These are phyloP conservation scores for Perccottus glenii DNA, from an alignment of 2,113 vertebrate species.

Conservation along the genomic window DNA sequence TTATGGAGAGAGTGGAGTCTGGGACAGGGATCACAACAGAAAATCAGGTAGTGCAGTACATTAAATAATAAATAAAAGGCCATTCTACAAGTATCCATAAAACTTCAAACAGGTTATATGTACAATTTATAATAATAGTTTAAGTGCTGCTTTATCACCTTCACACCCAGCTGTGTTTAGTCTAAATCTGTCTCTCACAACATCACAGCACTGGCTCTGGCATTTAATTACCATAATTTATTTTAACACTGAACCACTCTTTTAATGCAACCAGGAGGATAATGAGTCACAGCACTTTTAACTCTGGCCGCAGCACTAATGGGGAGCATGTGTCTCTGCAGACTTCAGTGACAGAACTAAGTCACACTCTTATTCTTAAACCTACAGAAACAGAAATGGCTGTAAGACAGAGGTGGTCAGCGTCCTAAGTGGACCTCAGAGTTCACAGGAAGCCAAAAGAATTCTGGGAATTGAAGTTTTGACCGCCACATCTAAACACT, in stretches of 20 bases:
- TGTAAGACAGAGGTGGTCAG: constrained; percentile 20
- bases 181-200: constrained; percentile 12
- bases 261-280: constrained; percentile 45
- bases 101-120: too few relatives aligned
- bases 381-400: constrained; percentile 7
- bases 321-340: constrained; percentile 54
- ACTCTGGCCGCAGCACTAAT: constrained; percentile 51
- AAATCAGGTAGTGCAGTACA: too few relatives aligned
- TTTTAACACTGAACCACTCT: constrained; percentile 53
- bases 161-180: constrained; percentile 2
- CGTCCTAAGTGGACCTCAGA: constrained; percentile 16
- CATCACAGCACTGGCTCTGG: constrained; percentile 21
- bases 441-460: constrained; percentile 64
- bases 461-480: constrained; percentile 66
- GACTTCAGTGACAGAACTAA: constrained; percentile 30
- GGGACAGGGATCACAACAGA: too few relatives aligned
- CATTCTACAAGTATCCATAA: background rate
- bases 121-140: too few relatives aligned
- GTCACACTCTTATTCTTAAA: constrained; percentile 33
- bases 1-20: too few relatives aligned
- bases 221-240: constrained; percentile 56
- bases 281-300: constrained; percentile 50
- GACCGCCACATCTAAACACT: constrained; percentile 62
- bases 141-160: too few relatives aligned
- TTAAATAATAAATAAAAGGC: too few relatives aligned